A percentile compares a stretch with the other conserved stretches of the same genome.
Evolutionary conservation across 2,113 vertebrate species (phyloP).

Genomic region (Brevimyrus niger): DNA sequence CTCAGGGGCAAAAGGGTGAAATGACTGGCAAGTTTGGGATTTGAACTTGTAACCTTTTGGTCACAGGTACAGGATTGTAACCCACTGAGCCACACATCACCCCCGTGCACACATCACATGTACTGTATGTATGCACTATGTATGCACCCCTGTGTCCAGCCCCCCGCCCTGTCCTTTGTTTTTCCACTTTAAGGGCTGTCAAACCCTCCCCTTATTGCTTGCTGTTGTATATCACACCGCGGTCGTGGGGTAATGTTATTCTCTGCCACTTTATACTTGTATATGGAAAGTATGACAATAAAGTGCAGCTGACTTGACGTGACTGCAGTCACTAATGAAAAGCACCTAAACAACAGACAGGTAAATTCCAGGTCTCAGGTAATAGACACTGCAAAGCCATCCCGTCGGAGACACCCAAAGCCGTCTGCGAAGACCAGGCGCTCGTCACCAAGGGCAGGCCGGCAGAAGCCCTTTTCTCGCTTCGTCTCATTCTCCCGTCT

Average conservation of each 20-base stretch:
- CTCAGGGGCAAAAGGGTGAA: background rate
- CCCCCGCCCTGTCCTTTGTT: no score
- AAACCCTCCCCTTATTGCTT: background rate
- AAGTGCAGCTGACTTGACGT: background rate
- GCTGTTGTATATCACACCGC: background rate
- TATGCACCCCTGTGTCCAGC: background rate
- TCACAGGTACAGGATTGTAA: background rate
- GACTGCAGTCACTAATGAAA: background rate
- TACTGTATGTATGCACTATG: no score
- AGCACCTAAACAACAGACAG: background rate
- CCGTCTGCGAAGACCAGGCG: constrained; percentile 29
- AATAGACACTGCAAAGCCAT: background rate
- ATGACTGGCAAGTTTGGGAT: background rate
- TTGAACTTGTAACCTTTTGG: background rate
- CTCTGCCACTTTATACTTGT: background rate
- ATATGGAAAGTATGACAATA: background rate
- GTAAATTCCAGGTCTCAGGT: background rate
- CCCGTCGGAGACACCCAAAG: background rate
- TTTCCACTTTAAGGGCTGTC: background rate
- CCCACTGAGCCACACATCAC: background rate
- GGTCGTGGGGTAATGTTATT: background rate
- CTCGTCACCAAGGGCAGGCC: constrained; percentile 32
- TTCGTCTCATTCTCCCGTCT: constrained; percentile 31
- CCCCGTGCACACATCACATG: background rate
- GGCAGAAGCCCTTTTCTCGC: background rate